phyloP scores from a whole-genome alignment of 2,888 invertebrate species.

The Zygogramma bicolorata region DNA sequence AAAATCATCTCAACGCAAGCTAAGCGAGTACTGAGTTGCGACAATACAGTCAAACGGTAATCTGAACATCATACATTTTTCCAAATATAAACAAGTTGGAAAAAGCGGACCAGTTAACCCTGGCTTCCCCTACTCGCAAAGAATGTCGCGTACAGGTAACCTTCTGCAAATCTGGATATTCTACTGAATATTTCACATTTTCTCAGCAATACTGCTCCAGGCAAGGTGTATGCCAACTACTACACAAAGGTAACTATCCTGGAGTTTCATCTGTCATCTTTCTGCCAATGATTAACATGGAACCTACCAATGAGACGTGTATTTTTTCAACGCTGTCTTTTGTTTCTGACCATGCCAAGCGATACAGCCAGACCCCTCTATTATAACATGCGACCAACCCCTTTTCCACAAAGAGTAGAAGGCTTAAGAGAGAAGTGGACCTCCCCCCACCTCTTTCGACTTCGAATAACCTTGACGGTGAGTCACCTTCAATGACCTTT shows the following conservation, averaged over 20 bases:
- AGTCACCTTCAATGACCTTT: no score
- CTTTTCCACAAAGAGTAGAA: neutral
- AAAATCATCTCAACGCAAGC: no score
- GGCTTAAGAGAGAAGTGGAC: no score
- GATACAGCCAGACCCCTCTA: neutral
- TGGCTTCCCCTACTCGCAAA: no score
- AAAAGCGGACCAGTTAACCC: no score
- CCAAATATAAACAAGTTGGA: no score
- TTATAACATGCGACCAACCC: neutral
- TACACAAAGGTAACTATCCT: neutral
- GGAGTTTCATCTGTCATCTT: neutral
- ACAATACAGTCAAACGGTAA: no score
- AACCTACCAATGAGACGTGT: neutral
- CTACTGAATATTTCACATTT: neutral
- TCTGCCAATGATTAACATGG: neutral
- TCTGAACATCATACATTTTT: no score
- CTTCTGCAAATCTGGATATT: neutral
- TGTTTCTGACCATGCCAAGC: neutral
- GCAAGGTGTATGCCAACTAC: neutral
- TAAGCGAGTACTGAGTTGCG: no score
- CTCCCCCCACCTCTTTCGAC: no score
- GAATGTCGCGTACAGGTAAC: neutral
- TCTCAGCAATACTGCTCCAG: neutral
- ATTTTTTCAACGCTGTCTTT: neutral
- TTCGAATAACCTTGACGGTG: no score